These are phyloP conservation scores for Unio pictorum DNA, from an alignment of 2,888 invertebrate species.

Conservation along the genomic window DNA sequence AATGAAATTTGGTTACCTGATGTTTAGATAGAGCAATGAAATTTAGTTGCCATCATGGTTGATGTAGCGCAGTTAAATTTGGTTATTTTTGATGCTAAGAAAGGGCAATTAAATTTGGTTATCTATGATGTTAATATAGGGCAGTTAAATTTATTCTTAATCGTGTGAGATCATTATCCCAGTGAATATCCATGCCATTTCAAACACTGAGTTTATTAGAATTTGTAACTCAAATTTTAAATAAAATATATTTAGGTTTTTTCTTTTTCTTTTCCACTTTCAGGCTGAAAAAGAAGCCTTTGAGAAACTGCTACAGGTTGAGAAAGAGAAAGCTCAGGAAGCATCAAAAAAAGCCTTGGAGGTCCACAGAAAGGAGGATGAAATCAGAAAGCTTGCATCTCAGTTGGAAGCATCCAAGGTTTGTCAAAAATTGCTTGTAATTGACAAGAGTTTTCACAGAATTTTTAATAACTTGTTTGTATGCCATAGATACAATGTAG, in stretches of 20 bases:
- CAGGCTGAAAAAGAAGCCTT: slow-evolving; percentile 54
- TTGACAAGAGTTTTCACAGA: neutral
- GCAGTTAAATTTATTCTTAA: neutral
- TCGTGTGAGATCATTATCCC: neutral
- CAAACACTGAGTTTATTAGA: too few relatives aligned
- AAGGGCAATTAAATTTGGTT: too few relatives aligned
- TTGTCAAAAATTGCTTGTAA: neutral
- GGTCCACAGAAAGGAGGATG: slow-evolving; percentile 51
- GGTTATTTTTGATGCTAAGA: too few relatives aligned
- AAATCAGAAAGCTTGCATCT: slow-evolving; percentile 52
- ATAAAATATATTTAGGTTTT: neutral
- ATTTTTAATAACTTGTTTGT: neutral
- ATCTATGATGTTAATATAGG: too few relatives aligned
- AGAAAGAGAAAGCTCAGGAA: slow-evolving; percentile 50
- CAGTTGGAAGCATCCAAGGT: slow-evolving; percentile 65
- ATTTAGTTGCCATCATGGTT: too few relatives aligned
- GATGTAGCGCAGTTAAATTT: too few relatives aligned
- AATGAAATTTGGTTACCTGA: too few relatives aligned
- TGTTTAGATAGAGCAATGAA: too few relatives aligned
- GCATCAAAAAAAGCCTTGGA: slow-evolving; percentile 39
- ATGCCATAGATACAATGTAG: neutral
- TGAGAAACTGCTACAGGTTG: slow-evolving; percentile 57
- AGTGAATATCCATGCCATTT: too few relatives aligned
- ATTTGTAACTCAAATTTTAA: too few relatives aligned
- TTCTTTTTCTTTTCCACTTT: slow-evolving; percentile 1